Percentiles rank a stretch among this genome's conserved stretches.
Conservation (phyloP, 2,113 vertebrate genomes). For the Pica pica region DNA sequence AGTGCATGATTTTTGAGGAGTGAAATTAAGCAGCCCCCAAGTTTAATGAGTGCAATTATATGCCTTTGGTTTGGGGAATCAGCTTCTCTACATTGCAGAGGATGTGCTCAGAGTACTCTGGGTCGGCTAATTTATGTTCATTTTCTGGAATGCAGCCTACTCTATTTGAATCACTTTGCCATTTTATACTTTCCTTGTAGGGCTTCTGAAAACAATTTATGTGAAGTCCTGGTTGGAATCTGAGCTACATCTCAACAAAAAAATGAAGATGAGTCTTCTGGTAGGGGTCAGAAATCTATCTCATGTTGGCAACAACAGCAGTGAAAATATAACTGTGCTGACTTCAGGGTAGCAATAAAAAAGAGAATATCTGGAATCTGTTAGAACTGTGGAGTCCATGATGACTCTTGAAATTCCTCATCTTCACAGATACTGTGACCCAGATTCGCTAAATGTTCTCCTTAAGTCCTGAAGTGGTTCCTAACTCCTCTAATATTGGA, state of each 20-base stretch:
- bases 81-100: background rate
- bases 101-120: background rate
- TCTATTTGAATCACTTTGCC: background rate
- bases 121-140: background rate
- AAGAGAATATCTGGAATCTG: background rate
- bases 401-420: background rate
- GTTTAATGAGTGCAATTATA: background rate
- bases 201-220: constrained; percentile 38
- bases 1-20: background rate
- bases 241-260: background rate
- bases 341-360: background rate
- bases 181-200: constrained; percentile 26
- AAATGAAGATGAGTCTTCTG: background rate
- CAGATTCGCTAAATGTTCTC: background rate
- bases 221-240: background rate
- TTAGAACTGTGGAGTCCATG: background rate
- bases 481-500: background rate
- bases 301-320: background rate
- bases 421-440: background rate
- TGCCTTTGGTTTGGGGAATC: background rate
- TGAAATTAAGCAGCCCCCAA: background rate
- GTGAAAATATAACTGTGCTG: background rate
- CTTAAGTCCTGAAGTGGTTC: background rate
- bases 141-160: constrained; percentile 8
- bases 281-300: background rate